A percentile compares a stretch with the other conserved stretches of the same genome.
phyloP scores from a whole-genome alignment of 2,888 invertebrate species.

The Microctonus brassicae region DNA sequence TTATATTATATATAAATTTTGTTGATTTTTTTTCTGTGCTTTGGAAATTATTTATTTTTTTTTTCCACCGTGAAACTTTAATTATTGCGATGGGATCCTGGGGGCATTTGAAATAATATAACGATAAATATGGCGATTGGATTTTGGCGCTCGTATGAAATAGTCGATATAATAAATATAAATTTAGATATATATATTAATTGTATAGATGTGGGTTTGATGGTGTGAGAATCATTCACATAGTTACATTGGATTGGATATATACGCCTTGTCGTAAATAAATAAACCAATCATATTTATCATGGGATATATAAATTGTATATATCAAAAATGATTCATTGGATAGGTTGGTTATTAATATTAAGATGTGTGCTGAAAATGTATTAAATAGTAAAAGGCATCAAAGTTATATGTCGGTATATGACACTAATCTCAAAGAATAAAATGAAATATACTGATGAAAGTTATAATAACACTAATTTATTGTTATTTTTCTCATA shows the following conservation, averaged over 20 bases:
- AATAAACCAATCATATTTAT: constrained; percentile 35
- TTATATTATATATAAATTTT: not conserved
- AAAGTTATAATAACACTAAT: not conserved
- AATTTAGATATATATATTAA: not conserved
- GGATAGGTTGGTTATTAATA: constrained; percentile 18
- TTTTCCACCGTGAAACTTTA: not conserved
- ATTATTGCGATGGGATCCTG: constrained; percentile 1
- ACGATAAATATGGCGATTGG: not conserved
- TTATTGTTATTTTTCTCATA: constrained; percentile 6
- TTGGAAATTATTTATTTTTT: not conserved
- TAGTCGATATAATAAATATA: no score
- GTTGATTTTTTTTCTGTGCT: not conserved
- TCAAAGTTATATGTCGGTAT: not conserved
- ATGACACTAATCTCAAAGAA: not conserved
- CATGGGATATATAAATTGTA: constrained; percentile 28
- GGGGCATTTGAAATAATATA: not conserved
- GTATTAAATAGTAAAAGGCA: constrained; percentile 3
- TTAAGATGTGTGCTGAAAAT: constrained; percentile 22
- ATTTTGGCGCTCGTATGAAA: no score
- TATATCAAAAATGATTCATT: constrained; percentile 18
- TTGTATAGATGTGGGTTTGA: not conserved
- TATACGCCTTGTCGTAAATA: constrained; percentile 33
- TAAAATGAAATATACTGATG: not conserved
- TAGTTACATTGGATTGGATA: constrained; percentile 1
- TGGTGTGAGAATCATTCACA: not conserved